Evolutionary conservation across 2,797 vertebrate species (phyloP).

Genomic region (Amazona ochrocephala): DNA sequence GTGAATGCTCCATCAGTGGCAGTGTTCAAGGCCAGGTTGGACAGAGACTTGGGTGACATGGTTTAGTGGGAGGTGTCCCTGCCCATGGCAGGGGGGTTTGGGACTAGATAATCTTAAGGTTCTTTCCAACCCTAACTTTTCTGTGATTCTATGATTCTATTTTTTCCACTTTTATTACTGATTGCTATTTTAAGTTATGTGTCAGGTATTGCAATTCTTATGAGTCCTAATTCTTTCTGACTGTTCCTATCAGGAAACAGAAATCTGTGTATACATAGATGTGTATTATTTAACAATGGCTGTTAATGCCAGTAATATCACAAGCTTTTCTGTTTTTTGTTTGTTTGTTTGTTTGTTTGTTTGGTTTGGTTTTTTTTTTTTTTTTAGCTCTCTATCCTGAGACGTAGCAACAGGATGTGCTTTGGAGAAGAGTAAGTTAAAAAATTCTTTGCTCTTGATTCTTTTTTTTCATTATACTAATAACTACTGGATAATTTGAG

Average conservation of each 20-base stretch:
- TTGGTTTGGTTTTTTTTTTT: background rate
- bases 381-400: slow-evolving; percentile 89
- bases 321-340: slow-evolving; percentile 8
- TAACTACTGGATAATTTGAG: background rate
- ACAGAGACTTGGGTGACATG: too few species aligned
- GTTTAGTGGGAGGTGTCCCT: too few species aligned
- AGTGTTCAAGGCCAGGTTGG: too few species aligned
- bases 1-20: too few species aligned
- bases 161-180: background rate
- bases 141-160: too few species aligned
- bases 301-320: background rate
- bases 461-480: background rate
- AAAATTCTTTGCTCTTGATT: background rate
- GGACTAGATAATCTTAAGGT: too few species aligned
- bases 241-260: background rate
- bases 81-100: too few species aligned
- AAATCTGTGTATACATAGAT: background rate
- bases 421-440: slow-evolving; percentile 80
- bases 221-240: background rate
- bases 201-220: background rate
- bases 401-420: slow-evolving; percentile 89
- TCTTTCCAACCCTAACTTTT: too few species aligned
- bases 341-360: background rate
- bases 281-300: accelerated
- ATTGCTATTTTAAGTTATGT: background rate